A percentile compares a stretch with the other conserved stretches of the same genome.
phyloP scores from a whole-genome alignment of 2,113 vertebrate species.

The Tragulus kanchil region DNA sequence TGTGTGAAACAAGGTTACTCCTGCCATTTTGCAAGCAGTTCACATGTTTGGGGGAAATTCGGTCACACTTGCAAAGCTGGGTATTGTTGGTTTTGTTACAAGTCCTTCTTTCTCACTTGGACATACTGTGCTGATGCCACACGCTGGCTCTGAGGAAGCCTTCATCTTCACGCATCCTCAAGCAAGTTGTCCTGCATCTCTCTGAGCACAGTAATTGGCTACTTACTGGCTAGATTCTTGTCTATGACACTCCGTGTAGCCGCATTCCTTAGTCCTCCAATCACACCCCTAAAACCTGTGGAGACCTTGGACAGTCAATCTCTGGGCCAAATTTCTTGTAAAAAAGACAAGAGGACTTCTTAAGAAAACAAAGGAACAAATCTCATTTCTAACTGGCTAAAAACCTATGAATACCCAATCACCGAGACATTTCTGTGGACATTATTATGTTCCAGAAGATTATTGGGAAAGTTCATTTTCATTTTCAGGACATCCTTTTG shows the following conservation, averaged over 20 bases:
- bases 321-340: neutral
- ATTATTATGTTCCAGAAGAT: neutral
- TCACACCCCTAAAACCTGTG: neutral
- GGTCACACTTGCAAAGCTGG: neutral
- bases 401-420: neutral
- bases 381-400: neutral
- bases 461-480: conserved; percentile 1
- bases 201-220: neutral
- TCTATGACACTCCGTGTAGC: neutral
- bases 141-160: neutral
- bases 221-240: neutral
- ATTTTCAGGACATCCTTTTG: neutral
- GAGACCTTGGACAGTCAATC: neutral
- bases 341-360: neutral
- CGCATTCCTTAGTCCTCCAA: neutral
- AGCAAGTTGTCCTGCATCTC: neutral
- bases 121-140: neutral
- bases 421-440: neutral
- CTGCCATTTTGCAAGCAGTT: neutral
- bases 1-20: neutral
- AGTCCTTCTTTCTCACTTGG: neutral
- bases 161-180: neutral
- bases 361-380: neutral
- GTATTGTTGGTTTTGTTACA: neutral
- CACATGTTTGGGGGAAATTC: neutral